Percentiles rank a stretch among this genome's conserved stretches.
These are phyloP conservation scores for Isoperla grammatica DNA, from an alignment of 2,888 invertebrate species.

Conservation along the genomic window DNA sequence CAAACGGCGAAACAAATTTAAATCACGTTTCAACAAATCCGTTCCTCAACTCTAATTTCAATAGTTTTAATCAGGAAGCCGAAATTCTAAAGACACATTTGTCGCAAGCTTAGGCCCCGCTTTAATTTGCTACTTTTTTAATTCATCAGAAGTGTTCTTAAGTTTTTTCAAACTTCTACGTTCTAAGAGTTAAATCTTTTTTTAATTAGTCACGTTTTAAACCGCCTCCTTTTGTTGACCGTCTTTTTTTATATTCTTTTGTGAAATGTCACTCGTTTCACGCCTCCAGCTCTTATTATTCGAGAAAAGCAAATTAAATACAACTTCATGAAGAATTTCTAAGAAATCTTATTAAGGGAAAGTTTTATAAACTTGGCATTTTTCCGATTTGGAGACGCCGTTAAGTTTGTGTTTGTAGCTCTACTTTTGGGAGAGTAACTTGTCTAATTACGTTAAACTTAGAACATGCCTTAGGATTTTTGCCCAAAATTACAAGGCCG, in stretches of 20 bases:
- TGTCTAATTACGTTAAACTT: slow-evolving; percentile 16
- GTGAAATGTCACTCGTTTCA: slow-evolving; percentile 8
- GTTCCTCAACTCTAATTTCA: too few relatives aligned
- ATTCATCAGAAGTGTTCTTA: too few relatives aligned
- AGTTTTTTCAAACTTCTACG: too few relatives aligned
- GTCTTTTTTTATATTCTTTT: slow-evolving; percentile 1
- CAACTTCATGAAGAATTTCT: slow-evolving; percentile 18
- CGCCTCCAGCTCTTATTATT: slow-evolving; percentile 14
- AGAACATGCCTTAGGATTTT: not conserved
- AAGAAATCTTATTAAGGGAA: slow-evolving; percentile 14
- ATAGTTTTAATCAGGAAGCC: too few relatives aligned
- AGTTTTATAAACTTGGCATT: slow-evolving; percentile 9
- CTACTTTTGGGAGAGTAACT: not conserved
- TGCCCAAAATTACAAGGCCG: too few relatives aligned
- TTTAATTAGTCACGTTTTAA: slow-evolving; percentile 17
- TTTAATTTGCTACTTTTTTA: too few relatives aligned
- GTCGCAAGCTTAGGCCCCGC: too few relatives aligned
- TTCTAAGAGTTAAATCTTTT: slow-evolving; percentile 1
- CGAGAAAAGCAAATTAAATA: slow-evolving; percentile 13
- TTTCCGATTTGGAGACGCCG: slow-evolving; percentile 12
- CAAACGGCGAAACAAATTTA: too few relatives aligned
- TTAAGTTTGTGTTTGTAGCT: slow-evolving; percentile 16
- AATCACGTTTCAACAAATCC: too few relatives aligned
- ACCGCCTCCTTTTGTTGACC: not conserved
- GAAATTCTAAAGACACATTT: too few relatives aligned